phyloP scores from a whole-genome alignment of 2,888 invertebrate species.

The Ophonus ardosiacus region DNA sequence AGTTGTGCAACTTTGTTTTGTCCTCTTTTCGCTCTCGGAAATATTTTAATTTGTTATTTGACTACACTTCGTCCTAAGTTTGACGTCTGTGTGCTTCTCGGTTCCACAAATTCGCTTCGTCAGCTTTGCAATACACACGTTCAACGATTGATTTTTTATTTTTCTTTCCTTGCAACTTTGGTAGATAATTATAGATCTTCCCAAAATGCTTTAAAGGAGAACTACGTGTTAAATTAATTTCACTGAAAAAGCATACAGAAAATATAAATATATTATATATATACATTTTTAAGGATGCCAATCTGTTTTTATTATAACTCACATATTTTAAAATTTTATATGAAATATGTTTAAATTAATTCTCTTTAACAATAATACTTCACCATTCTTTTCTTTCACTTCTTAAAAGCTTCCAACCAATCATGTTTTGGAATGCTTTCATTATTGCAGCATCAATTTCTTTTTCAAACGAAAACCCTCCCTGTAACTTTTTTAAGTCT shows the following conservation, averaged over 20 bases:
- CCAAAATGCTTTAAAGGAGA: background rate
- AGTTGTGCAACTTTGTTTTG: constrained; percentile 38
- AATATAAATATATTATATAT: too few species aligned
- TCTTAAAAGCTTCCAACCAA: too few species aligned
- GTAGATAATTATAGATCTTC: background rate
- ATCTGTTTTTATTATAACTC: too few species aligned
- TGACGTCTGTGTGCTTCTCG: constrained; percentile 25
- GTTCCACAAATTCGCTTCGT: constrained; percentile 28
- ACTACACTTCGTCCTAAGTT: constrained; percentile 26
- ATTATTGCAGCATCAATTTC: too few species aligned
- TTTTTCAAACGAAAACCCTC: too few species aligned
- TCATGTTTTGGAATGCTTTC: too few species aligned
- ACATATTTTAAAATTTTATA: too few species aligned
- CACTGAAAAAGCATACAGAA: background rate
- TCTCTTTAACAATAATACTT: too few species aligned
- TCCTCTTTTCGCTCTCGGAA: constrained; percentile 35
- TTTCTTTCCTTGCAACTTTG: constrained; percentile 12
- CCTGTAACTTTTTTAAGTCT: too few species aligned
- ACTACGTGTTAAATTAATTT: background rate
- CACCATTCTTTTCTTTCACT: too few species aligned
- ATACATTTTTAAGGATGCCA: too few species aligned
- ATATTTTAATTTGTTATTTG: constrained; percentile 51
- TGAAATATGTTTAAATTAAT: too few species aligned
- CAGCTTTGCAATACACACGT: constrained; percentile 25
- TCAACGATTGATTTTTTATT: constrained; percentile 44